Evolutionary conservation across 2,888 invertebrate genomes (phyloP).

Genomic region (Andrena camellia): DNA sequence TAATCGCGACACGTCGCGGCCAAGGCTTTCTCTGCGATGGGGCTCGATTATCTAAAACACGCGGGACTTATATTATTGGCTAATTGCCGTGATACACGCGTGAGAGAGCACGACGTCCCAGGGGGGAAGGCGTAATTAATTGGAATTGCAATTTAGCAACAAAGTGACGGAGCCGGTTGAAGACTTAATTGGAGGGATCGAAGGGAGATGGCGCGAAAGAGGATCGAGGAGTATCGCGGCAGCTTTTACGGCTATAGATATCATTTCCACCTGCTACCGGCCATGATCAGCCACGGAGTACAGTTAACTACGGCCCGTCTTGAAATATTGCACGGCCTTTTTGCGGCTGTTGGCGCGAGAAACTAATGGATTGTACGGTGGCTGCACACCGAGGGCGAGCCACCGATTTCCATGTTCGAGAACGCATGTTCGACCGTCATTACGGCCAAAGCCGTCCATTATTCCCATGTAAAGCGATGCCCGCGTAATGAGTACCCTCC

Average conservation of each 20-base stretch:
- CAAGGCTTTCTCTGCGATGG: background rate
- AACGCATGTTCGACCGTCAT: slow-evolving; percentile 33
- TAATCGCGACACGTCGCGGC: background rate
- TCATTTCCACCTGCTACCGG: slow-evolving; percentile 49
- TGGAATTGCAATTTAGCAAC: slow-evolving; percentile 15
- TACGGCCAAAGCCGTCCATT: slow-evolving; percentile 13
- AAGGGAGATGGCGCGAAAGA: background rate
- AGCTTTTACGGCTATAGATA: slow-evolving; percentile 43
- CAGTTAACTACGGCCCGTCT: slow-evolving; percentile 59
- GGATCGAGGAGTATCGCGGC: background rate
- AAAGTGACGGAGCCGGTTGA: slow-evolving; percentile 24
- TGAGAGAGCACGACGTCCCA: background rate
- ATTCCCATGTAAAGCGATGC: slow-evolving; percentile 30
- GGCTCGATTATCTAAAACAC: slow-evolving; percentile 6
- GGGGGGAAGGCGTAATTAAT: slow-evolving; percentile 19
- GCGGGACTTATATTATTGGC: background rate
- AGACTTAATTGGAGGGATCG: slow-evolving; percentile 28
- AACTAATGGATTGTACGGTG: slow-evolving; percentile 55
- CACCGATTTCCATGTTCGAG: slow-evolving; percentile 16
- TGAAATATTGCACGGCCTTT: slow-evolving; percentile 54
- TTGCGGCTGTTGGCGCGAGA: slow-evolving; percentile 43
- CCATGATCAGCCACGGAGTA: slow-evolving; percentile 42
- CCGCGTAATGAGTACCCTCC: background rate
- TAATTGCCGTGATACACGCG: background rate
- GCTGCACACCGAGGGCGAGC: slow-evolving; percentile 28